These are phyloP conservation scores for Sphecodes monilicornis DNA, from an alignment of 2,888 invertebrate genomes.

Conservation along the genomic window DNA sequence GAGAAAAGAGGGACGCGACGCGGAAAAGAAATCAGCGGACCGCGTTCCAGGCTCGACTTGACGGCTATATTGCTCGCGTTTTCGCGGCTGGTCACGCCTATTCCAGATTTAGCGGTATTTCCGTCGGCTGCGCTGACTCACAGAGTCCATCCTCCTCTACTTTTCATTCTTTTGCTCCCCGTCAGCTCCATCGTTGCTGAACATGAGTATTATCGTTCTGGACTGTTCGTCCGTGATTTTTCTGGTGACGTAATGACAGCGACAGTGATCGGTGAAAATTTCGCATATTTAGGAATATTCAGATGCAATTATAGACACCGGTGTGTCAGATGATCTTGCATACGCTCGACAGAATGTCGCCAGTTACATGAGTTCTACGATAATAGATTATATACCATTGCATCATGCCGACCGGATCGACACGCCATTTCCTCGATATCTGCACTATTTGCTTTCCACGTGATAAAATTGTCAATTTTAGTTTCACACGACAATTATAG, in stretches of 20 bases:
- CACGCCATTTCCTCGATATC: not conserved
- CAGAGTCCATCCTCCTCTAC: not conserved
- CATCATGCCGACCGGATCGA: not conserved
- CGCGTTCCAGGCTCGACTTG: not conserved
- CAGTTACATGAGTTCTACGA: not conserved
- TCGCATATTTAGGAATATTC: not conserved
- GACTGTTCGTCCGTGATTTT: not conserved
- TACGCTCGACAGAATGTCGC: not conserved
- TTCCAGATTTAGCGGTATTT: slow-evolving; percentile 46
- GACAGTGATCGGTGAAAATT: not conserved
- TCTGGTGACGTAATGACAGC: not conserved
- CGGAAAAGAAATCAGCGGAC: slow-evolving; percentile 4
- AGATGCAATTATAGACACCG: not conserved
- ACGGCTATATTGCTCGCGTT: not conserved
- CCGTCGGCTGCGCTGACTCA: slow-evolving; percentile 37
- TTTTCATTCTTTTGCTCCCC: not conserved
- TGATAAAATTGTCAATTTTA: not conserved
- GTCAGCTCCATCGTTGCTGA: not conserved
- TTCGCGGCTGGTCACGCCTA: slow-evolving; percentile 34
- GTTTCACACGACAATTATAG: not conserved
- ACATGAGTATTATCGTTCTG: not conserved
- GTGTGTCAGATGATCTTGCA: not conserved
- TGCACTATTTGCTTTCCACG: not conserved
- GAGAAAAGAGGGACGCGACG: slow-evolving; percentile 4
- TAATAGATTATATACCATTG: not conserved